Base-by-base conservation (phyloP, 2,888 invertebrate species). In the Opisthograptis luteolata region DNA sequence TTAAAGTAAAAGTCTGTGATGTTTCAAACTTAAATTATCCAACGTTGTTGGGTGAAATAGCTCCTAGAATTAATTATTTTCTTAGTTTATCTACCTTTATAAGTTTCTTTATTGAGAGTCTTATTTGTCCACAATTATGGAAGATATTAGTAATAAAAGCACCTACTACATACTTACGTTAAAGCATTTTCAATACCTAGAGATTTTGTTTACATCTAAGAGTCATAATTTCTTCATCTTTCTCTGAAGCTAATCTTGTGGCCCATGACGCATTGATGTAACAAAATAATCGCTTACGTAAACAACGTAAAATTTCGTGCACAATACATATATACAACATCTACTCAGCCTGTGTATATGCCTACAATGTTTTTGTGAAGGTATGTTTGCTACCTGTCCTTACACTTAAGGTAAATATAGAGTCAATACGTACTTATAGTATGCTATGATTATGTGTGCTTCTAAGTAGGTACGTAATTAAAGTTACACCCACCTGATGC, bases 151-250 rank as follows among this genome's bases (percentile, higher is more conserved):
- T 51, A 44, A 37, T 20, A 27, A 41, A 48, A 20, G 31, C 31
- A 43, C 46, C 41, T 40, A 36, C 32, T n/a, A n/a, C n/a, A n/a
- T n/a, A n/a, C n/a, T n/a, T n/a, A n/a, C n/a, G n/a, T n/a, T n/a
- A n/a, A n/a, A n/a, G n/a, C n/a, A n/a, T n/a, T 8, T 17, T 15
- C 17, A 7, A 24, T 35, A 42, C 46, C 45, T 27, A 40, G 22
- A 36, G 14, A 37, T 24, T 35, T 44, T 42, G 32, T 49, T 42
- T 41, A 31, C 10, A 47, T 28, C 36, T 50, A 7, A 30, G 30
- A 50, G 42, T 47, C 42, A 42, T 41, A 9, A n/a, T n/a, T n/a
- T n/a, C n/a, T n/a, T n/a, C 44, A 27, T 7, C 17, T 32, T 56
- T 55, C 43, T 24, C 37, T 36, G 45, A 43, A 51, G 15, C 13